Evolutionary conservation across 2,888 invertebrate species (phyloP).

Genomic region (Caradrina clavipalpis): DNA sequence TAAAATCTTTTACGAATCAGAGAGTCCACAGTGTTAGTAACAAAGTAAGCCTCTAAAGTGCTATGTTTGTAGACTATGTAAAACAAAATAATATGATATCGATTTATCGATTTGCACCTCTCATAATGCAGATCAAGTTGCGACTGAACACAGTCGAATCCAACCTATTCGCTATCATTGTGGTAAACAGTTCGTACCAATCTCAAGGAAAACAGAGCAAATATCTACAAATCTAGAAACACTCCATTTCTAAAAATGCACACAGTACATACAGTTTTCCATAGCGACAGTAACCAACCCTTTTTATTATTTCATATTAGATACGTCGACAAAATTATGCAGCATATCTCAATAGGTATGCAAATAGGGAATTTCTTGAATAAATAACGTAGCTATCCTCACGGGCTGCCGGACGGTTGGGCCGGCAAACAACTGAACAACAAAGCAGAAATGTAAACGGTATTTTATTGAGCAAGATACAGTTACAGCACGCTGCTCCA

Average conservation of each 20-base stretch:
- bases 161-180: too few species aligned
- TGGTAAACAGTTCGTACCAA: too few species aligned
- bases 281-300: background rate
- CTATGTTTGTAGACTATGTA: too few species aligned
- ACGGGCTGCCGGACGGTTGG: slow-evolving; percentile 62
- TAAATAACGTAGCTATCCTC: slow-evolving; percentile 69
- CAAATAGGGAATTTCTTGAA: slow-evolving; percentile 71
- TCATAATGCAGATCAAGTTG: too few species aligned
- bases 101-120: too few species aligned
- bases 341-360: slow-evolving; percentile 64
- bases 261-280: slow-evolving; percentile 1
- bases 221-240: too few species aligned
- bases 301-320: slow-evolving; percentile 32
- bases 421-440: slow-evolving; percentile 76
- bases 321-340: slow-evolving; percentile 46
- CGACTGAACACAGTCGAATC: too few species aligned
- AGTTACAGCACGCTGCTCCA: slow-evolving; percentile 61
- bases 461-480: slow-evolving; percentile 80
- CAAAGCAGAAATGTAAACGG: slow-evolving; percentile 81
- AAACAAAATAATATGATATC: too few species aligned
- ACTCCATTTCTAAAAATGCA: background rate
- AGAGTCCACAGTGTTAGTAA: too few species aligned
- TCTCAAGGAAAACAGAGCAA: too few species aligned
- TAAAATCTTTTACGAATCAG: too few species aligned
- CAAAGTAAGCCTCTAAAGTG: too few species aligned